These are phyloP conservation scores for Sternotherus odoratus DNA, from an alignment of 2,797 vertebrate genomes.

Conservation along the genomic window DNA sequence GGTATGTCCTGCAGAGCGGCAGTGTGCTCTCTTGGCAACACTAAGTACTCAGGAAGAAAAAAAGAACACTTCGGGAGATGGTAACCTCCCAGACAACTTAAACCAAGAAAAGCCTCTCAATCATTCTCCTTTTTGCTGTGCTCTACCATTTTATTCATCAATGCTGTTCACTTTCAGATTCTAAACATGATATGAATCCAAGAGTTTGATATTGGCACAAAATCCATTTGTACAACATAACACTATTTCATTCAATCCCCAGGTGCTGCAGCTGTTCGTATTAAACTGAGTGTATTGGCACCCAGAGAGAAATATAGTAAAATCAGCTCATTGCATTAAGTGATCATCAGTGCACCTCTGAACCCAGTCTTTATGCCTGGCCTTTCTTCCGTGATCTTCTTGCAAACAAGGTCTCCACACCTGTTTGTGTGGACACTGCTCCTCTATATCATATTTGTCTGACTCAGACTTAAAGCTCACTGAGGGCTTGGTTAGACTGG, in stretches of 20 bases:
- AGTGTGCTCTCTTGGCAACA: slow-evolving; percentile 16
- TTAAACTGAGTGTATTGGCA: neutral
- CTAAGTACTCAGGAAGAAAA: neutral
- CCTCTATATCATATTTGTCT: neutral
- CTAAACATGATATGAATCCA: neutral
- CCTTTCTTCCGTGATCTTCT: neutral
- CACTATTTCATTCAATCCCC: neutral
- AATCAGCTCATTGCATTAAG: neutral
- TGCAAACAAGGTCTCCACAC: neutral
- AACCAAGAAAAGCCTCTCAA: neutral
- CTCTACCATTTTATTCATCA: neutral
- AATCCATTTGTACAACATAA: neutral
- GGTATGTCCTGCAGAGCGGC: neutral
- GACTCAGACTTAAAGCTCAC: neutral
- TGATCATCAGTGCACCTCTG: neutral
- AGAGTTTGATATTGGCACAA: neutral
- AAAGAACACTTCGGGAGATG: neutral
- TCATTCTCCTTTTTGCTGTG: neutral
- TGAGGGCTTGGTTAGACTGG: too few relatives aligned
- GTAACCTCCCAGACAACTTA: neutral
- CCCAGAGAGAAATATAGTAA: neutral
- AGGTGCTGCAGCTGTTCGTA: neutral
- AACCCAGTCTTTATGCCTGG: neutral
- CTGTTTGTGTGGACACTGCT: neutral
- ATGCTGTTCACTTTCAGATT: neutral